Evolutionary conservation across 2,113 vertebrate species (phyloP).

Genomic region (Drymodes brunneopygia): DNA sequence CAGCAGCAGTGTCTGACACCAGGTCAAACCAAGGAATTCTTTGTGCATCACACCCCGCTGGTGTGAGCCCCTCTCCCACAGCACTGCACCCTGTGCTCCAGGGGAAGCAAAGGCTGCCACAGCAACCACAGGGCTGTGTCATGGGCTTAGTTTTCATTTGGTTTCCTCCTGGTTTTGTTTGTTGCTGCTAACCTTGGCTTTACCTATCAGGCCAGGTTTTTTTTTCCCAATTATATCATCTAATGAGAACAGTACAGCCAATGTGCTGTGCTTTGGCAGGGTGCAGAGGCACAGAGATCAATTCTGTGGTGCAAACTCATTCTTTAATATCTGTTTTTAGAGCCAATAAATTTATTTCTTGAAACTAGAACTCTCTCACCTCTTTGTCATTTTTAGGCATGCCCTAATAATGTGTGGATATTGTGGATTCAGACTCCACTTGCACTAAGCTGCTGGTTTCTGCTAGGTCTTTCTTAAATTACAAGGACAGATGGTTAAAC

Average conservation of each 20-base stretch:
- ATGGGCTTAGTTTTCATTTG: not conserved
- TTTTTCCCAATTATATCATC: not conserved
- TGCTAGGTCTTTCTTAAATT: not conserved
- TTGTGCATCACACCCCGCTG: rapidly evolving
- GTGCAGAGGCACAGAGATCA: not conserved
- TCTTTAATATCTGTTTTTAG: not conserved
- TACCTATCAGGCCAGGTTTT: not conserved
- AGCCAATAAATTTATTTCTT: not conserved
- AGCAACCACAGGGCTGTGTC: not conserved
- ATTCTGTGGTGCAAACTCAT: not conserved
- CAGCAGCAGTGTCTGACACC: not conserved
- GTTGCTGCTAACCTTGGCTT: not conserved
- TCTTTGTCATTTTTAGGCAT: not conserved
- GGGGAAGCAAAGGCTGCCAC: not conserved
- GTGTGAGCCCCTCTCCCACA: rapidly evolving
- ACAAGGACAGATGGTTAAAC: slow-evolving; percentile 37
- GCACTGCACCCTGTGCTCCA: rapidly evolving
- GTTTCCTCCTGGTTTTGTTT: not conserved
- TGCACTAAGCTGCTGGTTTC: not conserved
- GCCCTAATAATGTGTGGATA: too few relatives aligned
- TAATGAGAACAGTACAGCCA: not conserved
- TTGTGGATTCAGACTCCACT: not conserved
- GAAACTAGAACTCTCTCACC: not conserved
- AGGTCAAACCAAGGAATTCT: not conserved
- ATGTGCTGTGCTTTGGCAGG: not conserved